Evolutionary conservation across 2,113 vertebrate genomes (phyloP), one percentile per base, ranked within the genome.

Genomic region (Rhagologus leucostigma): DNA sequence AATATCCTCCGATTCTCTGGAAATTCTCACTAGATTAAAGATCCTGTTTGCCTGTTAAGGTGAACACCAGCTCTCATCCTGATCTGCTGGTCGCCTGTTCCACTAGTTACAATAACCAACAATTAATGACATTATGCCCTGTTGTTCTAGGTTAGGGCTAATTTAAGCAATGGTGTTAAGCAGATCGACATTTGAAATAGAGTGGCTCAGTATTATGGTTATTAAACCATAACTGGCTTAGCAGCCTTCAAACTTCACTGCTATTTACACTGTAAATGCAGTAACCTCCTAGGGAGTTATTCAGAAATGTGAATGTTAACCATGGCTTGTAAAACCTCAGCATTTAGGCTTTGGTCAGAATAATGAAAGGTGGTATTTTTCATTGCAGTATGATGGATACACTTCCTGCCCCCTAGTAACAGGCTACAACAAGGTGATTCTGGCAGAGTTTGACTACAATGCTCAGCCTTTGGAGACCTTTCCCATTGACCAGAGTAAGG

Each of bases 361-460:
- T 30, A 59, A 53, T 27, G 12, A 37, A 7, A 57, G 47, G 19
- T 44, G 49, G 1, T 80, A 6, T 64, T 91, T 87, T 90, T 42
- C 41, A 19, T 98, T 98, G 70, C 80, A 99, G 99, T 99, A 99
- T 18, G 98, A 99, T 79, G 99, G 99, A 65, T 99, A 99, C 87
- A 99, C 99, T 3, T 99, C 99, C 4, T 99, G 99, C 85, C 99
- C 99, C 0, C 92, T 99, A 55, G 98, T 99, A 55, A 99, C 99
- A 2, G 98, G 97, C 96, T 99, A 99, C 96, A 99, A 98, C 87
- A 98, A 98, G 3, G 99, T 99, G 13, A 98, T 99, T 74, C 97
- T 99, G 64, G 99, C 99, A 3, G 99, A 99, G 93, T 99, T 99
- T 95, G 99, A 99, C 97, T 99, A 99, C 46, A 82, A 95, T 0